These are phyloP conservation scores for Arvicanthis niloticus DNA, from an alignment of 2,113 vertebrate species.

Conservation along the genomic window DNA sequence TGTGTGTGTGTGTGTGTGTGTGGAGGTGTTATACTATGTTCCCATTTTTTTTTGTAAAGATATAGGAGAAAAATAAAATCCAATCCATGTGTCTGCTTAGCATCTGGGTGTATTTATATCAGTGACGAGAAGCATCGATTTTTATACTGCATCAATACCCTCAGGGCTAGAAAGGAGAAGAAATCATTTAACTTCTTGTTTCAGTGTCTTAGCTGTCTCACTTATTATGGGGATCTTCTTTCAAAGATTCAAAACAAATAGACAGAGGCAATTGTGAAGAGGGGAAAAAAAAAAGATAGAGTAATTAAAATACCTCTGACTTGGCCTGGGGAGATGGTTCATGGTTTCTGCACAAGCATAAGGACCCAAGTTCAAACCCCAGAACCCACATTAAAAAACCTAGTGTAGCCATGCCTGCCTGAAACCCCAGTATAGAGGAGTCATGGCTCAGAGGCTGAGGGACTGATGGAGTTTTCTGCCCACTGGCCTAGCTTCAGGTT, in stretches of 20 bases:
- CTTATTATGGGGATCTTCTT: not conserved
- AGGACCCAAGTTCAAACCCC: no score
- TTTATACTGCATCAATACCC: not conserved
- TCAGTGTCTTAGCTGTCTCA: not conserved
- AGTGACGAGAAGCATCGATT: not conserved
- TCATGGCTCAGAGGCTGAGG: not conserved
- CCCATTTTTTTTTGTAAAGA: not conserved
- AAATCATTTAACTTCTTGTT: not conserved
- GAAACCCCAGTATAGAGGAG: not conserved
- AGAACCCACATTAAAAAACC: not conserved
- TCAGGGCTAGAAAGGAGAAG: not conserved
- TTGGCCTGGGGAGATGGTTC: not conserved
- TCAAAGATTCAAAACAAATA: constrained; percentile 45
- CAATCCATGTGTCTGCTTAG: not conserved
- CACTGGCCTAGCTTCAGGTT: not conserved
- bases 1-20: not conserved
- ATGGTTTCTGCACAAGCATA: no score
- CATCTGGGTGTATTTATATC: not conserved
- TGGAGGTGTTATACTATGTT: not conserved
- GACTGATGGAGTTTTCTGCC: not conserved
- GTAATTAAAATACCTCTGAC: not conserved
- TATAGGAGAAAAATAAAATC: not conserved
- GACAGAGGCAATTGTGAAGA: constrained; percentile 11
- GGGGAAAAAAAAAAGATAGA: not conserved
- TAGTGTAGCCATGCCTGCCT: not conserved